Evolutionary conservation across 2,888 invertebrate species (phyloP).

Genomic region (Eumacrocentrus americanus): DNA sequence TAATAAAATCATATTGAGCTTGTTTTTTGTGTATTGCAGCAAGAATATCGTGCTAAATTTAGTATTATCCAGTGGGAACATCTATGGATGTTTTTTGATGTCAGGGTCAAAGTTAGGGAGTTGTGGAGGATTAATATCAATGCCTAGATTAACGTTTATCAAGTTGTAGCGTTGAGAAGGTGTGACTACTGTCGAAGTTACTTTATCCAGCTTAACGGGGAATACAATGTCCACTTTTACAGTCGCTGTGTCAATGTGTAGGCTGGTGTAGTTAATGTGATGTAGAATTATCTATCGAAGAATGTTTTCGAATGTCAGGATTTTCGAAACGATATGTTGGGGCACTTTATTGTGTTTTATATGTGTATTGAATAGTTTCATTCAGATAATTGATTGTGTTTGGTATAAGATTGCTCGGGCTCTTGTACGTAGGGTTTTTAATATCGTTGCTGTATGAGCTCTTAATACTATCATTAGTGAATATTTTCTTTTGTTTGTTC

Average conservation of each 20-base stretch:
- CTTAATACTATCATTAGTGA: constrained; percentile 37
- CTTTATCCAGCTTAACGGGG: constrained; percentile 39
- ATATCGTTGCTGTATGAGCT: constrained; percentile 43
- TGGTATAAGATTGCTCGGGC: constrained; percentile 41
- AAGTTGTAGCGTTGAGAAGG: constrained; percentile 44
- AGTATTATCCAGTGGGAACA: constrained; percentile 42
- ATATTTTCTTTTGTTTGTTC: constrained; percentile 51
- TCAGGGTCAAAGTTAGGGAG: constrained; percentile 35
- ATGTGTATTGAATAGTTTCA: constrained; percentile 42
- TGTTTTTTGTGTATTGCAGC: constrained; percentile 17
- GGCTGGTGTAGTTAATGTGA: constrained; percentile 35
- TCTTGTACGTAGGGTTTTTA: constrained; percentile 40
- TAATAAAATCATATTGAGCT: neutral
- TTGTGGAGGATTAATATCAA: constrained; percentile 27
- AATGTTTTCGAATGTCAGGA: constrained; percentile 34
- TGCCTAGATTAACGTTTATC: constrained; percentile 39
- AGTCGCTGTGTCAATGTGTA: constrained; percentile 41
- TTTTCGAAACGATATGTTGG: constrained; percentile 7
- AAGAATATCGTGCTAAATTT: constrained; percentile 42
- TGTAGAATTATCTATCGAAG: constrained; percentile 33
- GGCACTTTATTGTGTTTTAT: constrained; percentile 47
- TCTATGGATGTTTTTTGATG: constrained; percentile 26
- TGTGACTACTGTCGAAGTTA: constrained; percentile 47
- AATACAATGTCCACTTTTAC: constrained; percentile 43
- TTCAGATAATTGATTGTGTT: constrained; percentile 44